Conservation (phyloP, 2,888 invertebrate genomes). For the Phasia obesa region DNA sequence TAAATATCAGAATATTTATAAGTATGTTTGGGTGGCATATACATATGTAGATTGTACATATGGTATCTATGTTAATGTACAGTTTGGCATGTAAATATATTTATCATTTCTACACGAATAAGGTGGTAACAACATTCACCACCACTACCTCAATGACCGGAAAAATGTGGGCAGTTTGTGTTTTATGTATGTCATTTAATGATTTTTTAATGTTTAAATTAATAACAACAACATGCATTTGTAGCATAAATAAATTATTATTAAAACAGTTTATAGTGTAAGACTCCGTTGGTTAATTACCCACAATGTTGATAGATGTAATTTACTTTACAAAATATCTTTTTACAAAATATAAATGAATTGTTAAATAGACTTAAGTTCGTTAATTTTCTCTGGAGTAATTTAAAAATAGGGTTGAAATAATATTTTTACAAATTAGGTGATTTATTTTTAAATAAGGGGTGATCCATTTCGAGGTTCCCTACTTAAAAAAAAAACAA, state of each 20-base stretch:
- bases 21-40: conserved; percentile 16
- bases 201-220: conserved; percentile 28
- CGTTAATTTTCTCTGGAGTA: no score
- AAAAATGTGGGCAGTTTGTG: conserved; percentile 66
- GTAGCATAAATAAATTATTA: not conserved
- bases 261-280: not conserved
- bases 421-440: no score
- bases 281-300: no score
- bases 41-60: not conserved
- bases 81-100: conserved; percentile 23
- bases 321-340: no score
- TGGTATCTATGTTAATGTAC: conserved; percentile 16
- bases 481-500: no score
- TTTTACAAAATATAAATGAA: no score
- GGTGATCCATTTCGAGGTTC: no score
- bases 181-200: not conserved
- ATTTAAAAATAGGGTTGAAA: no score
- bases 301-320: no score
- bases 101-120: conserved; percentile 7
- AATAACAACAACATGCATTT: conserved; percentile 1
- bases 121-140: conserved; percentile 34
- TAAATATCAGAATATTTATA: not conserved
- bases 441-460: no score
- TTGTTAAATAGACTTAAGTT: no score
- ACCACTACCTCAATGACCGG: conserved; percentile 61